A percentile compares a stretch with the other conserved stretches of the same genome.
Conservation (phyloP, 2,888 invertebrate genomes). For the Chorisops tibialis region DNA sequence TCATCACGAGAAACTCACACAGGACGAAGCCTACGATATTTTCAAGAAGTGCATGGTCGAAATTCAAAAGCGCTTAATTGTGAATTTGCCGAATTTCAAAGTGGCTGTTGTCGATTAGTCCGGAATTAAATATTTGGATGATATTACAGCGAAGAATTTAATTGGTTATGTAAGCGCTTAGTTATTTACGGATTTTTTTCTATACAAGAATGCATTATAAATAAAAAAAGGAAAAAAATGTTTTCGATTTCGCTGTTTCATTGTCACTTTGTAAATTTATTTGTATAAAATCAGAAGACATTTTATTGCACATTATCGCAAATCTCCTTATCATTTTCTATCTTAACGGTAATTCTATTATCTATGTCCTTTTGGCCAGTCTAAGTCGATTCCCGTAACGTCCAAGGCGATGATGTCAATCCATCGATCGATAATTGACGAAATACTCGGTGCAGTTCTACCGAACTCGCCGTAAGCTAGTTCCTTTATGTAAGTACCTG, state of each 20-base stretch:
- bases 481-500: constrained; percentile 96
- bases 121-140: constrained; percentile 74
- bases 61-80: constrained; percentile 85
- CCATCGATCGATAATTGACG: constrained; percentile 62
- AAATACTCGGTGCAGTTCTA: constrained; percentile 75
- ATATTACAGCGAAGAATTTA: constrained; percentile 63
- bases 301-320: not conserved
- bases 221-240: not conserved
- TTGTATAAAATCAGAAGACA: no score
- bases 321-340: not conserved
- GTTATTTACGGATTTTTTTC: constrained; percentile 22
- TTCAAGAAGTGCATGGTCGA: constrained; percentile 87
- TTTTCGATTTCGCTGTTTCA: not conserved
- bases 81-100: constrained; percentile 89
- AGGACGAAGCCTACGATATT: constrained; percentile 79
- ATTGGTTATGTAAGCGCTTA: constrained; percentile 36
- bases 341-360: constrained; percentile 34
- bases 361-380: constrained; percentile 62
- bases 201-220: constrained; percentile 9
- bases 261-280: no score
- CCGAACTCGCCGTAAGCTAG: constrained; percentile 96
- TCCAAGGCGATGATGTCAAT: constrained; percentile 91
- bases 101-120: constrained; percentile 82
- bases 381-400: constrained; percentile 72
- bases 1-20: constrained; percentile 73